phyloP scores from a whole-genome alignment of 2,888 invertebrate species.

The Melieria picta region DNA sequence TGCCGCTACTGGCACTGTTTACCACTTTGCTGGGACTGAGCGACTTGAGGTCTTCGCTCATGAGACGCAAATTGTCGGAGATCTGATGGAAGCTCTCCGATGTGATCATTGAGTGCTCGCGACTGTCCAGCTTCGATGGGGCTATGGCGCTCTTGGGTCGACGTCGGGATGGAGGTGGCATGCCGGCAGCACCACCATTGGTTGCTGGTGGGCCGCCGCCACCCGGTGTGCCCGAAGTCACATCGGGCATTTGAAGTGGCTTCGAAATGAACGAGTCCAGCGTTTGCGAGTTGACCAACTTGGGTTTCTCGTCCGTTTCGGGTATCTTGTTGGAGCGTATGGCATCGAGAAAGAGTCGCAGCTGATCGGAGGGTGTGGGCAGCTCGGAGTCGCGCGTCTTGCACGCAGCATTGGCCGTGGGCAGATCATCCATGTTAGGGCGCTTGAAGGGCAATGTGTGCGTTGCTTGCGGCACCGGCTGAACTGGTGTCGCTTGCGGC shows the following conservation, averaged over 20 bases:
- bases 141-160: conserved; percentile 50
- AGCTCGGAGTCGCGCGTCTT: conserved; percentile 41
- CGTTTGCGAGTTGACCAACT: conserved; percentile 57
- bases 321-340: conserved; percentile 65
- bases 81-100: conserved; percentile 66
- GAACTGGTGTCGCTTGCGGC: background rate
- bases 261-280: conserved; percentile 60
- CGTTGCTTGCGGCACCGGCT: conserved; percentile 1
- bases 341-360: conserved; percentile 64
- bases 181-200: conserved; percentile 22
- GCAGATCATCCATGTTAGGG: conserved; percentile 28
- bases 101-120: conserved; percentile 60
- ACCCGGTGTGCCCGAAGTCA: conserved; percentile 57
- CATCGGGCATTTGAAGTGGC: conserved; percentile 60
- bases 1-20: conserved; percentile 53
- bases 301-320: conserved; percentile 58
- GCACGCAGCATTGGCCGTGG: background rate
- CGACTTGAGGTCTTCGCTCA: conserved; percentile 65
- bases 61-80: conserved; percentile 64
- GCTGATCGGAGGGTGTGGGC: conserved; percentile 65
- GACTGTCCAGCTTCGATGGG: conserved; percentile 46
- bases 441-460: conserved; percentile 42
- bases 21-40: conserved; percentile 59
- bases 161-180: conserved; percentile 46
- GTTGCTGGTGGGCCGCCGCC: conserved; percentile 31